These are phyloP conservation scores for Erpetoichthys calabaricus DNA, from an alignment of 2,797 vertebrate genomes.

Conservation along the genomic window DNA sequence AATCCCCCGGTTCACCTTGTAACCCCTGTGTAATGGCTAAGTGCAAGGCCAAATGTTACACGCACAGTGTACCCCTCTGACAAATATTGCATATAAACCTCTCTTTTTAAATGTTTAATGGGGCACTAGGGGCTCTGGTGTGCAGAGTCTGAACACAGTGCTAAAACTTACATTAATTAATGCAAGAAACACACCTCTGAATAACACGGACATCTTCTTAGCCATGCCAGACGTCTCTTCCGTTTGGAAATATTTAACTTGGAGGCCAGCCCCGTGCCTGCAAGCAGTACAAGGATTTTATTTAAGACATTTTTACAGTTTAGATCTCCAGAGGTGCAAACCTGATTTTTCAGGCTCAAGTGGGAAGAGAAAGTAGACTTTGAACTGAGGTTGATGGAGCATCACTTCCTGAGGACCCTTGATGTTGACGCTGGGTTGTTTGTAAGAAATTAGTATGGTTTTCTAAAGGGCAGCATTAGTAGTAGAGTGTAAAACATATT, in stretches of 20 bases:
- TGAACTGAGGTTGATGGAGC: too few species aligned
- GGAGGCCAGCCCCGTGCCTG: constrained; percentile 43
- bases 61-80: constrained; percentile 50
- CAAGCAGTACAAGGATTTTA: constrained; percentile 54
- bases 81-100: constrained; percentile 22
- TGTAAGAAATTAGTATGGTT: constrained; percentile 32
- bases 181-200: too few species aligned
- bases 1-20: constrained; percentile 10
- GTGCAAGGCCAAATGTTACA: constrained; percentile 48
- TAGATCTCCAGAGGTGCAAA: constrained; percentile 44
- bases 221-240: constrained; percentile 53
- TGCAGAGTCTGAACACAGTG: not conserved
- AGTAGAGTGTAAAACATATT: too few species aligned
- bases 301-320: constrained; percentile 47
- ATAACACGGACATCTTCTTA: constrained; percentile 38
- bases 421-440: constrained; percentile 36
- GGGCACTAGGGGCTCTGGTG: too few species aligned
- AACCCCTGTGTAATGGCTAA: constrained; percentile 39
- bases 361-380: too few species aligned
- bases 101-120: not conserved
- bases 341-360: constrained; percentile 50
- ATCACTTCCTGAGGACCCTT: constrained; percentile 13
- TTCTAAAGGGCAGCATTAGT: not conserved
- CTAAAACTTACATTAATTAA: not conserved
- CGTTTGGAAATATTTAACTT: constrained; percentile 64